Evolutionary conservation across 1,140 invertebrate species (phyloP).

Genomic region (Drosophila subobscura): DNA sequence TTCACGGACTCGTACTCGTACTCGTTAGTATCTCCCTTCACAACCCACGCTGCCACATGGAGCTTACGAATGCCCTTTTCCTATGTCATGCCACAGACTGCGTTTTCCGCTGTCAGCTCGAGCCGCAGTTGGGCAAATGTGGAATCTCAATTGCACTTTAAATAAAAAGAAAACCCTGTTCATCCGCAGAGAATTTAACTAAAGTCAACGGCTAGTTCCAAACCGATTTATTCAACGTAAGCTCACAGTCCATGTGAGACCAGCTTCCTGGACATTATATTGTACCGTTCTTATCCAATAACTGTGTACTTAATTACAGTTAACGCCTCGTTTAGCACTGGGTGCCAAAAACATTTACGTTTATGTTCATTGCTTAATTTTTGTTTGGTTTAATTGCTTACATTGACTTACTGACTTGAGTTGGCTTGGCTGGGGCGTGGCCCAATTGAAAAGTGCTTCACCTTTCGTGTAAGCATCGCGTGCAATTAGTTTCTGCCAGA

Average conservation of each 20-base stretch:
- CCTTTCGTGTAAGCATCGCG: conserved; percentile 72
- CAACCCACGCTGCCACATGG: not conserved
- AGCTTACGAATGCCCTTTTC: conserved; percentile 1
- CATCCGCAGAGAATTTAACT: too few species aligned
- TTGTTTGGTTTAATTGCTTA: conserved; percentile 45
- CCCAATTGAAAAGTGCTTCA: conserved; percentile 52
- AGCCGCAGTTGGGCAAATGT: conserved; percentile 53
- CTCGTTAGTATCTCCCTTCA: conserved; percentile 14
- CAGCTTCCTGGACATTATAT: not conserved
- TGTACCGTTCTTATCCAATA: conserved; percentile 21
- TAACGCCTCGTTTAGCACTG: conserved; percentile 56
- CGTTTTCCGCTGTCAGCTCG: conserved; percentile 62
- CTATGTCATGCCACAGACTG: conserved; percentile 54
- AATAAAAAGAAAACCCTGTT: not conserved
- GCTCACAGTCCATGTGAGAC: too few species aligned
- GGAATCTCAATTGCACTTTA: conserved; percentile 63
- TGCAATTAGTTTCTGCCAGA: conserved; percentile 65
- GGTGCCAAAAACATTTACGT: conserved; percentile 59
- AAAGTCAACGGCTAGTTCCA: too few species aligned
- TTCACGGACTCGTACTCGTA: conserved; percentile 8
- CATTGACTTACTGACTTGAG: conserved; percentile 15
- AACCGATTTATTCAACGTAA: too few species aligned
- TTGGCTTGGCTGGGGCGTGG: not conserved
- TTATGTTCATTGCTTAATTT: conserved; percentile 60
- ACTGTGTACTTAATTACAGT: conserved; percentile 57